A percentile compares a stretch with the other conserved stretches of the same genome.
These are phyloP conservation scores for Cryptus armator DNA, from an alignment of 2,888 invertebrate species.

Conservation along the genomic window DNA sequence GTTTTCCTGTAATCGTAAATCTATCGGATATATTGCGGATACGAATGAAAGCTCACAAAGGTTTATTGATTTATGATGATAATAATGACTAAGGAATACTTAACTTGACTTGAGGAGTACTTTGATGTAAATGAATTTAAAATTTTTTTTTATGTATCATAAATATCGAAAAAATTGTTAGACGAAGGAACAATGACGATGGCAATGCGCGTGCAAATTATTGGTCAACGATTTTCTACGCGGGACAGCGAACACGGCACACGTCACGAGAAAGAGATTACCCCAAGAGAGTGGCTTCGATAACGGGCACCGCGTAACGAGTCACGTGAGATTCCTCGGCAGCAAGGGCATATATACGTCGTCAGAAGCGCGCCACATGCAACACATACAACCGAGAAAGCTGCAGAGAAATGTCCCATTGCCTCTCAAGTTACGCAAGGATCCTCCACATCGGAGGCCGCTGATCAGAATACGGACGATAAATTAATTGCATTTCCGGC, in stretches of 20 bases:
- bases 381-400: constrained; percentile 44
- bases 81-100: neutral
- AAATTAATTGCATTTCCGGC: neutral
- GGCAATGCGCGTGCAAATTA: constrained; percentile 19
- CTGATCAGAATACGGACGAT: constrained; percentile 6
- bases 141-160: neutral
- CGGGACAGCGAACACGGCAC: constrained; percentile 25
- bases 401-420: constrained; percentile 48
- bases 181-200: neutral
- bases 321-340: constrained; percentile 67
- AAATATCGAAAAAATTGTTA: neutral
- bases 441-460: constrained; percentile 35
- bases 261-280: constrained; percentile 59
- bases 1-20: neutral
- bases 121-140: neutral
- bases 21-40: neutral
- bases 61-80: constrained; percentile 2
- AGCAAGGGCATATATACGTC: constrained; percentile 47
- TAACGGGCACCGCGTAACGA: constrained; percentile 66
- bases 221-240: constrained; percentile 36
- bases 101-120: no score
- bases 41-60: no score
- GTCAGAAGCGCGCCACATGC: constrained; percentile 18
- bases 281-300: constrained; percentile 63
- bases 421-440: constrained; percentile 31